phyloP scores from a whole-genome alignment of 2,797 vertebrate genomes.

The Malacoraja senta region DNA sequence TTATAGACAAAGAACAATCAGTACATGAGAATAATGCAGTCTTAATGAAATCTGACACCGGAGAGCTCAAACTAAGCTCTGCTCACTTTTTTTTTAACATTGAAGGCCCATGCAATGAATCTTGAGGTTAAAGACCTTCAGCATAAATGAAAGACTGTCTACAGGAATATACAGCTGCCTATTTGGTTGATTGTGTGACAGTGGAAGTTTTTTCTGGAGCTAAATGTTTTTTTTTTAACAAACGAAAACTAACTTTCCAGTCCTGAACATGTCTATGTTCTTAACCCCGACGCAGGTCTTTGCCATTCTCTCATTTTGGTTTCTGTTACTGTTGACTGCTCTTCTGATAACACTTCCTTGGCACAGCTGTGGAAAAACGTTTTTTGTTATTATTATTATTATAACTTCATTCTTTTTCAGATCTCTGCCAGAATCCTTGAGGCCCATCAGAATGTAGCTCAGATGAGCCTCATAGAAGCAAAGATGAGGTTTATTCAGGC shows the following conservation, averaged over 20 bases:
- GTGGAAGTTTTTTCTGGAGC: constrained; percentile 30
- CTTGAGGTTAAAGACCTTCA: not conserved
- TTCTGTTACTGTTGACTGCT: not conserved
- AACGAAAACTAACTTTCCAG: constrained; percentile 31
- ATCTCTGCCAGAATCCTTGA: constrained; percentile 92
- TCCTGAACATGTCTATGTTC: not conserved
- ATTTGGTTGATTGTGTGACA: constrained; percentile 22
- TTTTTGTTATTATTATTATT: not conserved
- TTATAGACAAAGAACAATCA: not conserved
- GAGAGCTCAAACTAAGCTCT: not conserved
- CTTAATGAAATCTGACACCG: not conserved
- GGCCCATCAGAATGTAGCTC: constrained; percentile 95
- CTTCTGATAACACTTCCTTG: not conserved
- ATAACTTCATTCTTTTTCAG: constrained; percentile 52
- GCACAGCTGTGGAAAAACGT: not conserved
- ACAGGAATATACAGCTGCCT: not conserved
- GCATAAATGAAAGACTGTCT: not conserved
- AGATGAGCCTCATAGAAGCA: constrained; percentile 97
- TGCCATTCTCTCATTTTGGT: not conserved
- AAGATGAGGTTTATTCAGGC: constrained; percentile 98
- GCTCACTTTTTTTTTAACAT: not conserved
- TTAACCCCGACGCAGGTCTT: constrained; percentile 25
- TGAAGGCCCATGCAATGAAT: not conserved
- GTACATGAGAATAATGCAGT: not conserved
- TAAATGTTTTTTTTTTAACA: not conserved